Percentiles rank a stretch among this genome's conserved stretches.
phyloP scores from a whole-genome alignment of 1,140 invertebrate genomes.

The Ooceraea biroi region DNA sequence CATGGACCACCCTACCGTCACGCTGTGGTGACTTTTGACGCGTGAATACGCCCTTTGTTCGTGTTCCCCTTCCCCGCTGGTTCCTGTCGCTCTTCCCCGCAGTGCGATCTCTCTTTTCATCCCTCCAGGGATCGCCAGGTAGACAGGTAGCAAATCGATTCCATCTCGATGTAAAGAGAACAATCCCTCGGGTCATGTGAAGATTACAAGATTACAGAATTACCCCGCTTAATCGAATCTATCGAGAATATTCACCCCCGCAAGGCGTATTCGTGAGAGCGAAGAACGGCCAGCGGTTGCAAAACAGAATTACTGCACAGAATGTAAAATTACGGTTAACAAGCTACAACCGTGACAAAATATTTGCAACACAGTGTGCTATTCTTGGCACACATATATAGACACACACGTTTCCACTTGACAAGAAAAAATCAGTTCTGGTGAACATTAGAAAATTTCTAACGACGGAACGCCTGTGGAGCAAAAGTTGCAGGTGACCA shows the following conservation, averaged over 20 bases:
- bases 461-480: no score
- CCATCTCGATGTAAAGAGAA: constrained; percentile 71
- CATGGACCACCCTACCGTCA: constrained; percentile 75
- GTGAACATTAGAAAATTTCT: no score
- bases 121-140: constrained; percentile 63
- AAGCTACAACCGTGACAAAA: neutral
- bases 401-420: no score
- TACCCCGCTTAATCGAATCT: constrained; percentile 16
- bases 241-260: neutral
- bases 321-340: neutral
- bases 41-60: constrained; percentile 81
- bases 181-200: neutral
- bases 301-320: neutral
- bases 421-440: no score
- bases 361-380: no score
- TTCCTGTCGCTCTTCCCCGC: constrained; percentile 22
- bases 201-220: constrained; percentile 24
- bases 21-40: constrained; percentile 79
- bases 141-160: constrained; percentile 75
- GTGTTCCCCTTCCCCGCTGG: constrained; percentile 13
- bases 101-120: constrained; percentile 34
- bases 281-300: neutral
- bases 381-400: no score
- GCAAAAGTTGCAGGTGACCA: no score
- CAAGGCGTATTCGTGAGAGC: neutral